These are phyloP conservation scores for Eira barbara DNA, from an alignment of 2,113 vertebrate species.

Conservation along the genomic window DNA sequence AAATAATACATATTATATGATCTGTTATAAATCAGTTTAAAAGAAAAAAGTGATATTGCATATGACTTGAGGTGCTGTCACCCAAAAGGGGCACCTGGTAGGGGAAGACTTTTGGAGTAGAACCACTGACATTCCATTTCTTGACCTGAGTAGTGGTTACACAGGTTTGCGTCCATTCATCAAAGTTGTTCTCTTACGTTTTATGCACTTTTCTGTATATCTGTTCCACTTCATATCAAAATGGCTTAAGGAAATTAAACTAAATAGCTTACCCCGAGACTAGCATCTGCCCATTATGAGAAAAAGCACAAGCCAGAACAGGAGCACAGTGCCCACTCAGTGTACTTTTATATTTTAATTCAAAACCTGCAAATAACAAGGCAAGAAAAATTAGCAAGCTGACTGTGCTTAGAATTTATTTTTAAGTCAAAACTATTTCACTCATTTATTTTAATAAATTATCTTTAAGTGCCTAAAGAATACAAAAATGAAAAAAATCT, in stretches of 20 bases:
- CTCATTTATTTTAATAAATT: slow-evolving; percentile 7
- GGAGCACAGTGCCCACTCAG: slow-evolving; percentile 88
- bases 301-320: slow-evolving; percentile 91
- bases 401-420: background rate
- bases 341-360: slow-evolving; percentile 83
- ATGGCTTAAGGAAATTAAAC: slow-evolving; percentile 23
- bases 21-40: slow-evolving; percentile 1
- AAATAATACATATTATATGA: background rate
- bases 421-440: slow-evolving; percentile 19
- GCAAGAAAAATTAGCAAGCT: slow-evolving; percentile 26
- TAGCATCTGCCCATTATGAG: slow-evolving; percentile 88
- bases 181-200: background rate
- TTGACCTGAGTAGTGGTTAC: background rate
- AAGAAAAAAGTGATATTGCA: background rate
- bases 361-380: slow-evolving; percentile 81
- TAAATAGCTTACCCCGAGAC: slow-evolving; percentile 87
- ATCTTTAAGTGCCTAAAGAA: background rate
- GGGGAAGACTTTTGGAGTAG: background rate
- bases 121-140: background rate
- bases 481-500: background rate
- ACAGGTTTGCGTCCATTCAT: background rate
- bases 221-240: slow-evolving; percentile 23
- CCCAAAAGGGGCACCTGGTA: background rate
- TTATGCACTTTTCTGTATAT: background rate
- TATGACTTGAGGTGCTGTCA: background rate